Percentiles rank a stretch among this genome's conserved stretches.
Conservation (phyloP, 2,113 vertebrate genomes). For the Pluvialis apricaria region DNA sequence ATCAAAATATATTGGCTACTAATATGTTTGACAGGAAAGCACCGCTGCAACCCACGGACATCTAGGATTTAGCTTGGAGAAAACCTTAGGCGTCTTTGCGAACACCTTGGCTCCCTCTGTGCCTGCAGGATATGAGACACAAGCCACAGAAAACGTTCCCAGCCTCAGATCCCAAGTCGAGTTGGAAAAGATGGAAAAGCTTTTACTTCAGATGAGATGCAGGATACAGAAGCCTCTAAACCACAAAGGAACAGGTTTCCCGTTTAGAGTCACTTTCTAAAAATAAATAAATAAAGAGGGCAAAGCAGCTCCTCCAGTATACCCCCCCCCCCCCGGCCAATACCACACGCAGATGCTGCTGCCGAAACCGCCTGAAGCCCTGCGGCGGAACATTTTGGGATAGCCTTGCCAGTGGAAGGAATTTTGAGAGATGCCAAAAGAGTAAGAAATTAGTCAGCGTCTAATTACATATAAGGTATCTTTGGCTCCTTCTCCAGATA, state of each 20-base stretch:
- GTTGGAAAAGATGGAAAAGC: not conserved
- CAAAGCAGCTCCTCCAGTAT: not conserved
- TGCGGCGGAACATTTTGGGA: not conserved
- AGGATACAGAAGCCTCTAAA: not conserved
- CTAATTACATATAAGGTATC: not conserved
- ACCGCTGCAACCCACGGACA: not conserved
- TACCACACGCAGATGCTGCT: not conserved
- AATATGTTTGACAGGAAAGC: not conserved
- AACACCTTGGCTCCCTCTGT: not conserved
- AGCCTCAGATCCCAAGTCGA: not conserved
- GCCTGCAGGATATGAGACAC: not conserved
- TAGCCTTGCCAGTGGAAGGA: not conserved
- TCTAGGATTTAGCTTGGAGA: not conserved
- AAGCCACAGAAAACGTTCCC: not conserved
- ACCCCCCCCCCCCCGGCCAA: not conserved
- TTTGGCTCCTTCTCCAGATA: not conserved
- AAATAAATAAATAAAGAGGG: not conserved
- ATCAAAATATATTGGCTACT: not conserved
- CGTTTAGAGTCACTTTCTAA: not conserved
- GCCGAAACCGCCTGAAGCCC: not conserved
- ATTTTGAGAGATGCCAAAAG: not conserved
- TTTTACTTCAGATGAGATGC: not conserved
- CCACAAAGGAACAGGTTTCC: rapidly evolving
- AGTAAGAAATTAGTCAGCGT: not conserved
- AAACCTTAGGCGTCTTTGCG: not conserved